Conservation (phyloP, 92 coral and sea anemone species). For the Pocillopora grandis region DNA sequence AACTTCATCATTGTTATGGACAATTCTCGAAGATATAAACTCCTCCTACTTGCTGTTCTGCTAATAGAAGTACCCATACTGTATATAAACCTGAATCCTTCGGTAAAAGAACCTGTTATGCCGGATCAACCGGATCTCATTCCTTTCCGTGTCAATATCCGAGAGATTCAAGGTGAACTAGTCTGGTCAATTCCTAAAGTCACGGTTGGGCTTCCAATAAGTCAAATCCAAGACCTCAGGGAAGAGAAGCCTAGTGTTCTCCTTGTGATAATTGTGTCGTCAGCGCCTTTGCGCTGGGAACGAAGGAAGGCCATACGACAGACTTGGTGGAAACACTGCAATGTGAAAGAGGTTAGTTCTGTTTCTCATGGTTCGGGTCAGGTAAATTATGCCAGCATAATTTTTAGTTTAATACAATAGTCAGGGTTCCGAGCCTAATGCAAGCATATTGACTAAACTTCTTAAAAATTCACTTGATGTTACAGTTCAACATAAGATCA, state of each 20-base stretch:
- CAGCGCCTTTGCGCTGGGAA: constrained; percentile 16
- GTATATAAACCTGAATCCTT: neutral
- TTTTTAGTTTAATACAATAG: too few species aligned
- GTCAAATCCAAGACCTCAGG: constrained; percentile 13
- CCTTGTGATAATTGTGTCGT: neutral
- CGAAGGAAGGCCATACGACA: constrained; percentile 40
- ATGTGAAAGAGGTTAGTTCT: neutral
- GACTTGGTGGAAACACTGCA: constrained; percentile 55
- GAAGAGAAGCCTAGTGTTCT: neutral
- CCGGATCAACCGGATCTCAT: neutral
- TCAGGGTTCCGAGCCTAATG: neutral
- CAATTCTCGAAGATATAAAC: constrained; percentile 2
- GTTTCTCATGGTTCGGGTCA: too few species aligned
- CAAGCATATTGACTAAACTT: too few species aligned
- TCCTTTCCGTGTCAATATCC: constrained; percentile 9
- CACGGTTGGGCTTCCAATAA: constrained; percentile 21
- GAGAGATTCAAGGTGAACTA: constrained; percentile 19
- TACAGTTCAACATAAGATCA: too few species aligned
- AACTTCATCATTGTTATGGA: neutral
- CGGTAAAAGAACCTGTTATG: neutral
- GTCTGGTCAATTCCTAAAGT: constrained; percentile 17
- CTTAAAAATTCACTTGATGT: too few species aligned
- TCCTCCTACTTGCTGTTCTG: neutral
- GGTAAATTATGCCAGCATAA: too few species aligned
- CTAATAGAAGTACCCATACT: constrained; percentile 1